These are phyloP conservation scores for Capricornis sumatraensis DNA, from an alignment of 2,113 vertebrate species.

Conservation along the genomic window DNA sequence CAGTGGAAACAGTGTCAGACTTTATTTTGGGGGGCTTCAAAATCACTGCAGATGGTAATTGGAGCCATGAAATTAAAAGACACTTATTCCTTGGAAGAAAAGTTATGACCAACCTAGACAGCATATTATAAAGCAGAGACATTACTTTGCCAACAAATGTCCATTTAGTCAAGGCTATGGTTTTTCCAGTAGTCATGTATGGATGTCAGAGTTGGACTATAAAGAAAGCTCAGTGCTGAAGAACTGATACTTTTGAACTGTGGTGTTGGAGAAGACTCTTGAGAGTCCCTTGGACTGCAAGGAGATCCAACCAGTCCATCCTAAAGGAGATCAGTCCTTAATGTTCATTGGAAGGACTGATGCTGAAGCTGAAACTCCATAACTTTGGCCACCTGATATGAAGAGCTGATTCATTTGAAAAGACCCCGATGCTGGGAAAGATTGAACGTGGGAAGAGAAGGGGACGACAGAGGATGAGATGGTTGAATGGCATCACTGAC, in stretches of 20 bases:
- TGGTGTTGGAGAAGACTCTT: neutral
- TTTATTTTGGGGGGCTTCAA: accelerated
- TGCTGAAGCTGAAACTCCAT: neutral
- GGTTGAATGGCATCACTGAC: neutral
- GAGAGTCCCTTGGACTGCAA: neutral
- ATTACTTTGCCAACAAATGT: neutral
- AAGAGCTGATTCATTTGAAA: neutral
- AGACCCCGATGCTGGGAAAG: neutral
- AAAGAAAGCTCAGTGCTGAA: neutral
- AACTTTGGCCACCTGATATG: neutral
- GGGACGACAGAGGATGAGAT: neutral
- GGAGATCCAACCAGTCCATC: neutral
- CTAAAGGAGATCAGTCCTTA: neutral
- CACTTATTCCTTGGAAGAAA: neutral
- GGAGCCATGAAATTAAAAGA: neutral
- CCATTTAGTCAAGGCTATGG: neutral
- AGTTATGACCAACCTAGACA: neutral
- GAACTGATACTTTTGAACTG: neutral
- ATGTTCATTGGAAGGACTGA: neutral
- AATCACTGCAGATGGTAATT: neutral
- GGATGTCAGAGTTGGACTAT: neutral
- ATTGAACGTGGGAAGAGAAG: neutral
- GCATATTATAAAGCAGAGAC: neutral
- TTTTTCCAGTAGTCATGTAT: neutral
- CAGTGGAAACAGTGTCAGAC: neutral